phyloP scores from a whole-genome alignment of 1,140 invertebrate genomes.

The Idris sp. region DNA sequence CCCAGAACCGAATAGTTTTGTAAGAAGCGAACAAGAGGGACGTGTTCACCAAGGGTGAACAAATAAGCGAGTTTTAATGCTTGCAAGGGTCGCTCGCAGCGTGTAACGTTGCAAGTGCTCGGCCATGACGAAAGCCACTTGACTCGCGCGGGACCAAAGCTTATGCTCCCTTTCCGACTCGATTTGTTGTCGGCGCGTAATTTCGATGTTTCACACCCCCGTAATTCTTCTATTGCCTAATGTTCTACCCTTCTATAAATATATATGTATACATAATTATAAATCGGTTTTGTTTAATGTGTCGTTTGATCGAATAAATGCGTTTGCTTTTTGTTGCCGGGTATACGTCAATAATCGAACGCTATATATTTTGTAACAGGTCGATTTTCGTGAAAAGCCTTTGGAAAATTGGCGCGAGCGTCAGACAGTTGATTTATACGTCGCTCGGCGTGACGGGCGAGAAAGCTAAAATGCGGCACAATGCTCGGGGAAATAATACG shows the following conservation, averaged over 20 bases:
- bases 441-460: conserved; percentile 27
- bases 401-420: conserved; percentile 52
- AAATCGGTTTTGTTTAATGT: conserved; percentile 40
- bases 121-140: conserved; percentile 66
- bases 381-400: conserved; percentile 44
- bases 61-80: conserved; percentile 69
- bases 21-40: conserved; percentile 17
- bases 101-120: conserved; percentile 53
- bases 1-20: conserved; percentile 32
- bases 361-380: conserved; percentile 55
- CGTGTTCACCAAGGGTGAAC: conserved; percentile 45
- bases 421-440: conserved; percentile 41
- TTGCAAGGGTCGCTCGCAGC: conserved; percentile 48
- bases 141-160: conserved; percentile 60
- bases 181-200: conserved; percentile 47
- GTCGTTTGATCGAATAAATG: conserved; percentile 40
- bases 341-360: too few species aligned
- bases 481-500: conserved; percentile 57
- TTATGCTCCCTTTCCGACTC: conserved; percentile 47
- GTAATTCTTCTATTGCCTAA: conserved; percentile 44
- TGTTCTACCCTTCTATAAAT: too few species aligned
- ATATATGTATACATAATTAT: too few species aligned
- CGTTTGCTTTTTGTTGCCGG: too few species aligned
- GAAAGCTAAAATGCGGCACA: too few species aligned
- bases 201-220: conserved; percentile 60